Conservation (phyloP, 1,140 invertebrate genomes). For the Episyrphus balteatus region DNA sequence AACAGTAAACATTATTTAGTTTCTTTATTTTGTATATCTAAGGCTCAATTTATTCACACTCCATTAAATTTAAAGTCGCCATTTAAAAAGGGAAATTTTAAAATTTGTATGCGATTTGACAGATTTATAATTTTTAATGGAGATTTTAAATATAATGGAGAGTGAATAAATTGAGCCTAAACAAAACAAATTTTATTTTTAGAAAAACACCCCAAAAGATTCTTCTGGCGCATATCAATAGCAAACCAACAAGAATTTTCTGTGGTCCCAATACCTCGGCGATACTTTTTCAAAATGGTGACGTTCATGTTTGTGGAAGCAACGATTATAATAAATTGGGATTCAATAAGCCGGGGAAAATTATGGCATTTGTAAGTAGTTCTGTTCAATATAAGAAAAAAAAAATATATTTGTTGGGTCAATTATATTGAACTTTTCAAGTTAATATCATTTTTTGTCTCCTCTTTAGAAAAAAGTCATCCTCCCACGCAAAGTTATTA, state of each 20-base stretch:
- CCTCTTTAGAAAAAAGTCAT: constrained; percentile 23
- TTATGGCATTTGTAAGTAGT: constrained; percentile 25
- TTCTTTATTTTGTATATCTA: no score
- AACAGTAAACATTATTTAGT: constrained; percentile 16
- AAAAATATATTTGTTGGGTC: not conserved
- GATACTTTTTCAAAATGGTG: constrained; percentile 52
- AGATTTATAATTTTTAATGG: no score
- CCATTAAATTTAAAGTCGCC: no score
- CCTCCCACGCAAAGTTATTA: constrained; percentile 35
- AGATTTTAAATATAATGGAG: no score
- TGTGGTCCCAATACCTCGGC: constrained; percentile 56
- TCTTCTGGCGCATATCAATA: constrained; percentile 36
- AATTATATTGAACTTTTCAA: no score
- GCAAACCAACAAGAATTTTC: constrained; percentile 42
- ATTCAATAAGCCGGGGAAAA: constrained; percentile 35
- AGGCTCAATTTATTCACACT: no score
- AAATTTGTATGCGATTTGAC: no score
- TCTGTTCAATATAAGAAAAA: not conserved
- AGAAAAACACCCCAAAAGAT: constrained; percentile 29
- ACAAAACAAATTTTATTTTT: not conserved
- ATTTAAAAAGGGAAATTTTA: no score
- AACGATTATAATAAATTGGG: constrained; percentile 62
- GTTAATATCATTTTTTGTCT: not conserved
- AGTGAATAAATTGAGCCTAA: no score
- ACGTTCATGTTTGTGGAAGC: constrained; percentile 53